These are phyloP conservation scores for Myopa tessellatipennis DNA, from an alignment of 2,888 invertebrate species.

Conservation along the genomic window DNA sequence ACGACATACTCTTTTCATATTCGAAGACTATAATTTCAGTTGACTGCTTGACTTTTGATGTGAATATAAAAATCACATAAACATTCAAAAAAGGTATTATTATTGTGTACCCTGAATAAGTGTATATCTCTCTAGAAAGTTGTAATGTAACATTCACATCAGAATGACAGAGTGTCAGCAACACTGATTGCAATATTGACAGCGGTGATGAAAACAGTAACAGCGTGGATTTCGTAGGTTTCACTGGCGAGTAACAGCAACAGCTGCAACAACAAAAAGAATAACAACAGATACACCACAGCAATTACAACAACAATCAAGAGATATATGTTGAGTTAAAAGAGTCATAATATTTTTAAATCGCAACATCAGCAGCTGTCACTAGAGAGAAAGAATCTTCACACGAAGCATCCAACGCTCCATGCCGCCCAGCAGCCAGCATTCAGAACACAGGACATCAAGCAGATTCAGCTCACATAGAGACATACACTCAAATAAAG, in stretches of 20 bases:
- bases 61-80: no score
- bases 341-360: slow-evolving; percentile 15
- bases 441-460: background rate
- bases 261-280: background rate
- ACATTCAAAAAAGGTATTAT: no score
- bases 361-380: background rate
- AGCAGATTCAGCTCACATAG: background rate
- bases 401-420: background rate
- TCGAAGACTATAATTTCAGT: no score
- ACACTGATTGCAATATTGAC: background rate
- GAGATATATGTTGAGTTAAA: background rate
- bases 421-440: background rate
- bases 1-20: no score
- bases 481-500: background rate
- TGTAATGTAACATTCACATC: background rate
- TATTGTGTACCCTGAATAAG: no score
- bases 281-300: slow-evolving; percentile 1
- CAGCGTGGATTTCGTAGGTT: background rate
- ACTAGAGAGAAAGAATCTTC: background rate
- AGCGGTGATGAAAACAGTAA: background rate
- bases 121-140: background rate
- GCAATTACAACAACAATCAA: no score
- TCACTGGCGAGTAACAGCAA: background rate
- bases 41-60: no score
- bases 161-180: background rate